phyloP scores from a whole-genome alignment of 2,888 invertebrate species.

The Actias luna region DNA sequence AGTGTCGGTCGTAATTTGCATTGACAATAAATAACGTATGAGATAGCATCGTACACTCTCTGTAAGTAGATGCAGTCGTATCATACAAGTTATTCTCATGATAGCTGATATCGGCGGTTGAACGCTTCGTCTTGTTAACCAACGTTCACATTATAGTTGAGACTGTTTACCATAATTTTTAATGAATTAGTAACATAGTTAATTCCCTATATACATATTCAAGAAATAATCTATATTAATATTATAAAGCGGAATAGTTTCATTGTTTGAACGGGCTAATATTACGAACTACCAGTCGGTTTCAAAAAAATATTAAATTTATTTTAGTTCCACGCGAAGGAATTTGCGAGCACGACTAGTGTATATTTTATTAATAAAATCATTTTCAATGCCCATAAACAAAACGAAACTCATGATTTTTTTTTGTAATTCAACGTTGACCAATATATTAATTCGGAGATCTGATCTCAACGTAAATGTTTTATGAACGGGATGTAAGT shows the following conservation, averaged over 20 bases:
- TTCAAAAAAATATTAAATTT: no score
- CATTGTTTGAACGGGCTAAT: no score
- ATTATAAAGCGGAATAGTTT: no score
- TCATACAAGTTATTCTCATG: constrained; percentile 44
- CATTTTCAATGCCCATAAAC: no score
- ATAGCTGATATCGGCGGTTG: constrained; percentile 70
- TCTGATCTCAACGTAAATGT: neutral
- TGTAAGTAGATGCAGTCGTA: constrained; percentile 42
- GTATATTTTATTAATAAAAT: no score
- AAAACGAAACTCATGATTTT: no score
- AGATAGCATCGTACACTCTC: constrained; percentile 57
- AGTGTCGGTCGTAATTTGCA: constrained; percentile 60
- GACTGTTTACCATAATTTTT: neutral
- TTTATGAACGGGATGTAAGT: neutral
- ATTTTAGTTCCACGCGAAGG: no score
- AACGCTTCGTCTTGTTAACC: constrained; percentile 69
- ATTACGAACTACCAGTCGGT: no score
- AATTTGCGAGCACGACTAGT: no score
- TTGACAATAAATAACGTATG: constrained; percentile 66
- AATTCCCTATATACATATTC: no score
- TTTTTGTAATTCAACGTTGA: neutral
- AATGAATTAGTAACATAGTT: no score
- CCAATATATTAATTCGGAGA: neutral
- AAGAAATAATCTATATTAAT: no score
- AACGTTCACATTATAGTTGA: constrained; percentile 21